Evolutionary conservation across 2,888 invertebrate species (phyloP), one percentile per base, ranked within the genome.

Genomic region (Tuberolachnus salignus): DNA sequence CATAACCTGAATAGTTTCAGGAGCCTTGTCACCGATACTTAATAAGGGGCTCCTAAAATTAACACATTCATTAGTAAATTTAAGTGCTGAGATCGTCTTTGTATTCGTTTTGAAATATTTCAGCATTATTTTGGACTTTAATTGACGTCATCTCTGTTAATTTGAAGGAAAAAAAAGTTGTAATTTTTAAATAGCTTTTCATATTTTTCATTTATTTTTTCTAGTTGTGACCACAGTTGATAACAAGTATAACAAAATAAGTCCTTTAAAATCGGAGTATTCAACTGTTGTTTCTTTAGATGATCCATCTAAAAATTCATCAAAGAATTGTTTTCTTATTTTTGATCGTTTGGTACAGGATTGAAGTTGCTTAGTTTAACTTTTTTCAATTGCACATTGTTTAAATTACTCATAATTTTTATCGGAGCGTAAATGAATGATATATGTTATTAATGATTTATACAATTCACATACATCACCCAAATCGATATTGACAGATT

Each of bases 181-280:
- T 55, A 21, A 55, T 55, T 55, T 19, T 55, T 55, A 55, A 55
- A 21, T 21, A 55, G 13, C 19, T 55, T 2, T 55, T 3, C 13
- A 55, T 55, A 57, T 57, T 57, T 59, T n/a, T 59, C 23, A 59
- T 59, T 59, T 59, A 23, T 59, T 59, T 59, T 57, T 59, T 59
- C 59, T 26, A 59, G 14, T 26, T 26, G 6, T 59, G 2, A 8
- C 14, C 26, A 23, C 26, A 59, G 26, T 59, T 59, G 59, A 59
- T 59, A n/a, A n/a, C 59, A 10, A 59, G 59, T 59, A 26, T 59
- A 16, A 26, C 55, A 55, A 21, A 55, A 55, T 55, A 55, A 3
- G 55, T 55, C 4, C 19, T 26, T 1, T 26, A 59, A 59, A 26
- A 59, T 59, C 26, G 26, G 26, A 57, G 59, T 59, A 59, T 59